phyloP scores from a whole-genome alignment of 2,888 invertebrate species.

The Zeuzera pyrina region DNA sequence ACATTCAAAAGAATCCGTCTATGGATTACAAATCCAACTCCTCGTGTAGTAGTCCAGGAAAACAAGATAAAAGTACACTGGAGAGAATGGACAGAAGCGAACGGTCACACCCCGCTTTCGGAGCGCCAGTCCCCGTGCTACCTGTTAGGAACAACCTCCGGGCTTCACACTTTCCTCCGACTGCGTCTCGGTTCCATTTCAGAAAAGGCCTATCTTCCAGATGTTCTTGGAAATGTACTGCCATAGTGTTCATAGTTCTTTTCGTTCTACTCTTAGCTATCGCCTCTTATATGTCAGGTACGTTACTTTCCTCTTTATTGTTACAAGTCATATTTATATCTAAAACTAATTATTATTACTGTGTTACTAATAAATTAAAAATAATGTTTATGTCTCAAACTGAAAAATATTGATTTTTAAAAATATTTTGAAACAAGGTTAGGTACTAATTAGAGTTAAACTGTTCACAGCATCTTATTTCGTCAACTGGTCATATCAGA shows the following conservation, averaged over 20 bases:
- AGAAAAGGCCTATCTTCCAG: conserved; percentile 88
- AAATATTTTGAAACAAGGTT: no score
- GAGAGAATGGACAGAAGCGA: conserved; percentile 72
- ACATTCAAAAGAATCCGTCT: conserved; percentile 87
- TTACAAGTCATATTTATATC: no score
- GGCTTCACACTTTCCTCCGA: conserved; percentile 81
- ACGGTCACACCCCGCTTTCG: conserved; percentile 75
- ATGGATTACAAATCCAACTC: conserved; percentile 92
- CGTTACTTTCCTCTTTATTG: conserved; percentile 16
- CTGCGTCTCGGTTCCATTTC: conserved; percentile 86
- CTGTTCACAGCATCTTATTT: conserved; percentile 82
- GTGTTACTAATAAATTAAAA: no score
- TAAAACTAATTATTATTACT: no score
- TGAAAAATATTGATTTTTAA: no score
- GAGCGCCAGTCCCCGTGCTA: conserved; percentile 82
- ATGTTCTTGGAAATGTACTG: conserved; percentile 95
- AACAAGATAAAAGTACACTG: conserved; percentile 70
- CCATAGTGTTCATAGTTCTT: conserved; percentile 89
- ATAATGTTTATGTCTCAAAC: no score
- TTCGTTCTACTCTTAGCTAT: conserved; percentile 87
- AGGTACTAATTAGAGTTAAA: no score
- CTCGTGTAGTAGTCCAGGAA: conserved; percentile 87
- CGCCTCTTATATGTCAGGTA: conserved; percentile 91
- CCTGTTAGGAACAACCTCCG: conserved; percentile 83
- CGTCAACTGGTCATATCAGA: conserved; percentile 89